Base-by-base conservation (phyloP, 2,888 invertebrate species). In the Cybosia mesomella region DNA sequence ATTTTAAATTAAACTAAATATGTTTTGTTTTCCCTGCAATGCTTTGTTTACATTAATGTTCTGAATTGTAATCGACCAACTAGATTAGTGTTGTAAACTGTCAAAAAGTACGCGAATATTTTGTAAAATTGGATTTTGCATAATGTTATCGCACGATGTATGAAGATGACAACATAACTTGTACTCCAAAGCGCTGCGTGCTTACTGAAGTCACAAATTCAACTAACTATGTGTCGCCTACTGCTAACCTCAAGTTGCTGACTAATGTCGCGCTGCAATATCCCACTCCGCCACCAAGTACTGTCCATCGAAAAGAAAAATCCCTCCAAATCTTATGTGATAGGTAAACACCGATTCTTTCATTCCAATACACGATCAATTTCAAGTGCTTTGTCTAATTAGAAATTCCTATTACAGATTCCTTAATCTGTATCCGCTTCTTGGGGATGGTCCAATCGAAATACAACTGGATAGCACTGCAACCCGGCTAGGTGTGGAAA, bases 401-500 rank as follows among this genome's bases (percentile, higher is more conserved):
- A 58, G 24, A 58, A 53, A 62, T 62, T 54, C 39, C 70, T 69
- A 32, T 87, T 90, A 22, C 85, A 96, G 96, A 85, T 96, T 96
- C 83, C 89, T 96, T 69, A 90, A 94, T 77, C 85, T 96, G 32
- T 96, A 95, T 85, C 96, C 96, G 55, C 88, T 96, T 62, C 87
- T 94, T 81, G 92, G 95, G 32, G 89, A 91, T 79, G 92, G 93
- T 11, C 91, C 95, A 59, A 88, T 91, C 68, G 95, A 96, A 87
- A 96, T 97, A 76, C 96, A 96, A 75, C 85, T 97, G 80, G 96
- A 97, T 86, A 95, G 95, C 81, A 96, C 96, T 67, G 96, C 97
- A 60, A 95, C 95, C 82, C 92, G 95, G 76, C 86, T 97, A 72
- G 95, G 96, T 60, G 96, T 97, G 10, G 97, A 97, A 82, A 96